Base-by-base conservation (phyloP, 2,113 vertebrate species). In the Nycticorax nycticorax region DNA sequence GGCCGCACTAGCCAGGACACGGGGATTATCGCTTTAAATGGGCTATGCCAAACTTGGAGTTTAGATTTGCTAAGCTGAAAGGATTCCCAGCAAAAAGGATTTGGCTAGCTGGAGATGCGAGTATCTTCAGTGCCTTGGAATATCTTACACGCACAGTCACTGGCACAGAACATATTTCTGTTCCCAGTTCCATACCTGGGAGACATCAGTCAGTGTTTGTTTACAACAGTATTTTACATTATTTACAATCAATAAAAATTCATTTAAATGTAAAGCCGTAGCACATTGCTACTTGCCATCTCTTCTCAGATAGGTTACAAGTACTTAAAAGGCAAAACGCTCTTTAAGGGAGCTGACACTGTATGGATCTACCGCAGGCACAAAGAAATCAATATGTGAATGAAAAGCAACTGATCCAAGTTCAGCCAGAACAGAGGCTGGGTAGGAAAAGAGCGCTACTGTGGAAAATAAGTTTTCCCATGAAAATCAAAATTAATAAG, bases 231-330 rank as follows among this genome's bases (percentile, higher is more conserved):
- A 82, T 53, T 81, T 56, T 48, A 85, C 37, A 26, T 53, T 43
- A 78, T 66, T 86, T 86, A 45, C n/a, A 69, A 83, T 86, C 66
- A 92, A 79, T 69, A 86, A 6, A 60, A 69, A 83, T 71, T 52
- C 56, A 66, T 63, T 62, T 77, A 72, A 91, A 77, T 35, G 39
- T 86, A 81, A 83, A 89, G 41, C 30, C 71, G 55, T 9, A 79
- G 52, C 50, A 89, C 35, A 3, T 4, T 47, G 39, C 45, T 89
- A 33, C 75, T 45, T 71, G 21, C 45, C 33, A 50, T 19, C 67
- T 83, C 50, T 69, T 78, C 71, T 89, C 68, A 82, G 27, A 68
- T 3, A 78, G n/a, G 32, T n/a, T 60, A 68, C 66, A 64, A 89
- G 64, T 43, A 59, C 14, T 57, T 68, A 21, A 47, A 88, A 93